Percentiles rank a stretch among this genome's conserved stretches.
These are phyloP conservation scores for Gymnarchus niloticus DNA, from an alignment of 2,113 vertebrate genomes.

Conservation along the genomic window DNA sequence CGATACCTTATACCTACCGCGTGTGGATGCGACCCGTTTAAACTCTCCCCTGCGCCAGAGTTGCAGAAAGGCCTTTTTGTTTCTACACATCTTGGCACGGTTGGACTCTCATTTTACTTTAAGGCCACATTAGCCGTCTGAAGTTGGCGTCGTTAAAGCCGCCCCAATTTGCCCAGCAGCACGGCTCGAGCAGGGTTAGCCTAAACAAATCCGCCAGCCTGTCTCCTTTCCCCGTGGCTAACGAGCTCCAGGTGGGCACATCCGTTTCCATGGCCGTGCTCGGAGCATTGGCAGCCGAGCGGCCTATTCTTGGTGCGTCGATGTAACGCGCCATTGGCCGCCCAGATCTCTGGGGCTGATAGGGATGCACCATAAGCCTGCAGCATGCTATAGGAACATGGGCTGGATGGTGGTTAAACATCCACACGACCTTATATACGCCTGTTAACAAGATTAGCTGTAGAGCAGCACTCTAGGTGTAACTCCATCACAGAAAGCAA, in stretches of 20 bases:
- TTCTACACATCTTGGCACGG: conserved; percentile 52
- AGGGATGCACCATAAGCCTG: neutral
- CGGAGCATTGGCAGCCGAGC: neutral
- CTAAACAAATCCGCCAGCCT: conserved; percentile 54
- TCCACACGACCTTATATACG: neutral
- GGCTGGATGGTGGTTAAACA: neutral
- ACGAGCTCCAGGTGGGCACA: conserved; percentile 52
- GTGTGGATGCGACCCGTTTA: conserved; percentile 43
- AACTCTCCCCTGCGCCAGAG: conserved; percentile 37
- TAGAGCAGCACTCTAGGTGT: too few species aligned
- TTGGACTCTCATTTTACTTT: conserved; percentile 54
- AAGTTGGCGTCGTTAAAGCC: conserved; percentile 56
- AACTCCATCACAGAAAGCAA: neutral
- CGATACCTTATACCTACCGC: conserved; percentile 37
- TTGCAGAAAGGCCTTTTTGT: conserved; percentile 49
- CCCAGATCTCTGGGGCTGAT: neutral
- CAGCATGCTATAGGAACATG: too few species aligned
- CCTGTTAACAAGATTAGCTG: neutral
- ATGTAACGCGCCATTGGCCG: neutral
- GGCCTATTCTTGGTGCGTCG: neutral
- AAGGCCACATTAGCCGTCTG: conserved; percentile 52
- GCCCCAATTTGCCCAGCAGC: conserved; percentile 52
- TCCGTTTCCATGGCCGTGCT: neutral
- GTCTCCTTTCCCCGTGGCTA: conserved; percentile 54
- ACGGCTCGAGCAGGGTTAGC: conserved; percentile 46